These are phyloP conservation scores for Leptopilina myrica DNA, from an alignment of 2,888 invertebrate species.

Conservation along the genomic window DNA sequence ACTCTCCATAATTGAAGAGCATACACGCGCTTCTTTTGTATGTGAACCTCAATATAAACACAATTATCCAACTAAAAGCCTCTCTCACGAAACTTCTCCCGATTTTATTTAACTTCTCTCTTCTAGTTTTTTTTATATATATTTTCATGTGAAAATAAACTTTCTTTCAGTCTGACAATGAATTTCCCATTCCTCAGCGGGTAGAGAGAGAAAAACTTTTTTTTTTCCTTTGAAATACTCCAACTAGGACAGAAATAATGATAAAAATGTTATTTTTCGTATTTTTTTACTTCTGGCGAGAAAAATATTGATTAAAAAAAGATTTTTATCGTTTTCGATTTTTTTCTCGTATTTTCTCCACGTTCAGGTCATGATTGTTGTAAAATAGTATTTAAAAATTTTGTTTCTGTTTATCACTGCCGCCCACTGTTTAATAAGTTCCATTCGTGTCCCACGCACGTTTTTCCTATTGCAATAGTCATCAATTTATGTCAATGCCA, in stretches of 20 bases:
- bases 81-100: not conserved
- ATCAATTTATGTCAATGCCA: slow-evolving; percentile 20
- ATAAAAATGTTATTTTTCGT: not conserved
- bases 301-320: too few species aligned
- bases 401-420: not conserved
- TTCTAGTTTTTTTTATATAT: not conserved
- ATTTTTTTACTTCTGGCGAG: not conserved
- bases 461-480: slow-evolving; percentile 6
- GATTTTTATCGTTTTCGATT: too few species aligned
- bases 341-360: not conserved
- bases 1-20: not conserved
- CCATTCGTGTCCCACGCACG: not conserved
- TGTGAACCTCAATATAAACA: not conserved
- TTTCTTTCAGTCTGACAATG: not conserved
- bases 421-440: not conserved
- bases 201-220: not conserved
- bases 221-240: not conserved
- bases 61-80: slow-evolving; percentile 22
- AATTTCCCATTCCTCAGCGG: not conserved
- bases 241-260: not conserved
- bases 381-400: not conserved
- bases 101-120: slow-evolving; percentile 8
- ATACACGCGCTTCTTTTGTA: not conserved
- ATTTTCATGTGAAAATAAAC: not conserved
- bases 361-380: not conserved